Conservation (phyloP, 2,113 vertebrate species). For the Hippopotamus amphibius region DNA sequence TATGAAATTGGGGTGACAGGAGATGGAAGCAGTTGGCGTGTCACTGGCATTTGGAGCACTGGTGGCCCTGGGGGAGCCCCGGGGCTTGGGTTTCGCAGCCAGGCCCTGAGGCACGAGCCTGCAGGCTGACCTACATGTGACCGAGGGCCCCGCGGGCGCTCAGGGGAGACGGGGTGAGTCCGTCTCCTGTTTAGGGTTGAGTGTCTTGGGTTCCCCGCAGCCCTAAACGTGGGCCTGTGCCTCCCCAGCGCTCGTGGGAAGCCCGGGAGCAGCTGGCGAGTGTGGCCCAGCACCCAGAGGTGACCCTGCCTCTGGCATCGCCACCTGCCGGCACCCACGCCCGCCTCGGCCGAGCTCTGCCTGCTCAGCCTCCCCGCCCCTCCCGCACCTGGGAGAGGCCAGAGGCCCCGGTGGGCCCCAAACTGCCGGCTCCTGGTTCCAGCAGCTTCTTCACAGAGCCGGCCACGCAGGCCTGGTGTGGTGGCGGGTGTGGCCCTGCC, state of each 20-base stretch:
- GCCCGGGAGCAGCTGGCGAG: neutral
- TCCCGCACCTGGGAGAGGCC: neutral
- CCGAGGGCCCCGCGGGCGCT: rapidly evolving
- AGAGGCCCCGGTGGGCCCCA: neutral
- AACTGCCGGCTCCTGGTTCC: neutral
- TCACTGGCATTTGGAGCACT: neutral
- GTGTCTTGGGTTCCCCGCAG: neutral
- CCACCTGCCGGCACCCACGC: neutral
- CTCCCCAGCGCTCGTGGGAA: rapidly evolving
- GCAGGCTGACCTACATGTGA: neutral
- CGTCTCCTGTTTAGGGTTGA: neutral
- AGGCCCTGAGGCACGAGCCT: rapidly evolving
- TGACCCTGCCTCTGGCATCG: neutral
- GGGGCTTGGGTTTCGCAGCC: neutral
- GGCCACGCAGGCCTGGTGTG: rapidly evolving
- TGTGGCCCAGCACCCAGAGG: neutral
- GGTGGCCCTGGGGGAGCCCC: neutral
- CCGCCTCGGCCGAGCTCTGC: rapidly evolving
- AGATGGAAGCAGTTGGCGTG: neutral
- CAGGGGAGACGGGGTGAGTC: neutral
- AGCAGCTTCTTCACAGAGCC: neutral
- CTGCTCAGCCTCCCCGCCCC: rapidly evolving
- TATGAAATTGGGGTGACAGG: neutral
- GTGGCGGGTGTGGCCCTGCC: neutral
- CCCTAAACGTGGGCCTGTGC: neutral